Evolutionary conservation across 1,140 invertebrate species (phyloP).

Genomic region (Bombus superbus): DNA sequence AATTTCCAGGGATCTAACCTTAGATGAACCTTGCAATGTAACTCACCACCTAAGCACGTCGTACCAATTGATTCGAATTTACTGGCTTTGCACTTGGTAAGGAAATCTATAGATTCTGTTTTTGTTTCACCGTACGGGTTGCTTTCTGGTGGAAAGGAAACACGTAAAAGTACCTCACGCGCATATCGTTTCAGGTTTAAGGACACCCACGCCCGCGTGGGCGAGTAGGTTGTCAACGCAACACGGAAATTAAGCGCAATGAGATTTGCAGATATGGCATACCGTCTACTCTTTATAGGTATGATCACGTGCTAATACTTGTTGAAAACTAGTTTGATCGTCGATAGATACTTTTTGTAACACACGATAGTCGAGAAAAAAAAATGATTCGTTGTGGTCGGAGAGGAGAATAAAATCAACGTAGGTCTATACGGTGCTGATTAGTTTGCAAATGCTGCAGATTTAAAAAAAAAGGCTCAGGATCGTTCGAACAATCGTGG

Average conservation of each 20-base stretch:
- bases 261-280: constrained; percentile 11
- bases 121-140: background rate
- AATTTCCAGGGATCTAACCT: background rate
- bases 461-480: background rate
- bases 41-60: background rate
- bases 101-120: too few relatives aligned
- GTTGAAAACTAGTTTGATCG: background rate
- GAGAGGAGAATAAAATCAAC: background rate
- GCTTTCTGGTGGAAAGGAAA: background rate
- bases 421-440: background rate
- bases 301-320: background rate
- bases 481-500: background rate
- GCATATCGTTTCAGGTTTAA: background rate
- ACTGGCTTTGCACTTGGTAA: too few relatives aligned
- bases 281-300: background rate
- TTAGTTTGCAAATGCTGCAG: background rate
- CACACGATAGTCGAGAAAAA: background rate
- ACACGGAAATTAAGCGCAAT: background rate
- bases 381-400: background rate
- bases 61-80: background rate
- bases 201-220: constrained; percentile 27
- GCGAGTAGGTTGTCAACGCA: constrained; percentile 3
- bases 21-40: background rate
- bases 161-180: background rate
- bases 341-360: background rate